Evolutionary conservation across 2,888 invertebrate species (phyloP), one percentile per base, ranked within the genome.

Genomic region (Buathra laborator): DNA sequence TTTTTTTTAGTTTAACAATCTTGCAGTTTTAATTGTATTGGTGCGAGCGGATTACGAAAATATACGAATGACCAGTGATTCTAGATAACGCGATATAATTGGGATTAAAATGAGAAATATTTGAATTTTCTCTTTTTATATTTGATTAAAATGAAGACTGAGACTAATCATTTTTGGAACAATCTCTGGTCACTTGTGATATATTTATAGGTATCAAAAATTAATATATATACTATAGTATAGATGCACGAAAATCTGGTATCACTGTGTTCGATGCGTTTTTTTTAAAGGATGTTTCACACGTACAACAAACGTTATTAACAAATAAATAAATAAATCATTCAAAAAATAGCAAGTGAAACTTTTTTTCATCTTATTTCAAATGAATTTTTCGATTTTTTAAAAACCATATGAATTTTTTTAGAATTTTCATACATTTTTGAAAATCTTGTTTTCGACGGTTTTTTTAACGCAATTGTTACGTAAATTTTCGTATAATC

Each of bases 1-100:
- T 24, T 9, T 9, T 0, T 37, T 37, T 37, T 37, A 9, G 37
- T 37, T 37, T 9, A 1, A 37, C 37, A 59, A 72, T 56, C 43
- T 78, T 62, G 72, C 78, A 59, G 56, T 64, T 70, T 53, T 19
- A 51, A 56, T 71, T 51, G 64, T 70, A 53, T 64, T 6, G 24
- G 43, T 64, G 70, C 44, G 24, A 46, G n/a, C 59, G 29, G 51
- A n/a, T 44, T 72, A 29, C 14, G 32, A 66, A 43, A 12, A 64
- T 70, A 32, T 53, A 29, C 44, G 19, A 48, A 78, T 48, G 12
- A 56, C 2, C 62, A 74, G 46, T 62, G 74, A 74, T 74, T 44
- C 62, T 16, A 62, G 56, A 71, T 53, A 14, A 56, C 4, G 16
- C 29, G 16, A 53, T 43, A 32, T 9, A 14, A 32, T 48, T 48